Conservation (phyloP, 2,113 vertebrate species). For the Alethe castanea region DNA sequence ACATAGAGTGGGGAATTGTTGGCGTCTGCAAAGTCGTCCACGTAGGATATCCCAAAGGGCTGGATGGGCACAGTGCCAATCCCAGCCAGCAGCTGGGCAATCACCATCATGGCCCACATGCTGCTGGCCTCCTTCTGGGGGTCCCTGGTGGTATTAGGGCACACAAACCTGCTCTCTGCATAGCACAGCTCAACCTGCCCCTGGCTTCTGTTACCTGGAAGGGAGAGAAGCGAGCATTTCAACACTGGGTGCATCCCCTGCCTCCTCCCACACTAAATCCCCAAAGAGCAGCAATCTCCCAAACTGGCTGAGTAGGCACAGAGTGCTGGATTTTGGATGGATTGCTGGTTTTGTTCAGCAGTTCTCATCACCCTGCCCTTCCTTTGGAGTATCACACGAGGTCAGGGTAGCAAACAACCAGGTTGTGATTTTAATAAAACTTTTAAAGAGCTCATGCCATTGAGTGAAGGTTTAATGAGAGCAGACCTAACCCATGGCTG, state of each 20-base stretch:
- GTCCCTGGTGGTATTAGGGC: constrained; percentile 13
- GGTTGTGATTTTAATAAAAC: neutral
- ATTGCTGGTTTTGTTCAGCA: neutral
- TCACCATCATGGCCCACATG: constrained; percentile 89
- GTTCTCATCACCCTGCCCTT: neutral
- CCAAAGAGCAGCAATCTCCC: neutral
- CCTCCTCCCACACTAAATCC: neutral
- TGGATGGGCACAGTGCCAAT: constrained; percentile 94
- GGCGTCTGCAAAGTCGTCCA: constrained; percentile 89
- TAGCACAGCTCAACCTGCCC: constrained; percentile 65
- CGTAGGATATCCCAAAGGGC: constrained; percentile 94
- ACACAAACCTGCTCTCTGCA: constrained; percentile 25
- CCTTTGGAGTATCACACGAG: neutral
- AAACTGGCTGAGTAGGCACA: neutral
- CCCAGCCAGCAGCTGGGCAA: constrained; percentile 89
- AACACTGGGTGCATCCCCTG: neutral
- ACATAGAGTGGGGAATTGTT: constrained; percentile 91
- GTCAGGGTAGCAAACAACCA: neutral
- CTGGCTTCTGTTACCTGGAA: constrained; percentile 72
- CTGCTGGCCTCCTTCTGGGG: constrained; percentile 72
- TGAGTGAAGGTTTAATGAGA: neutral
- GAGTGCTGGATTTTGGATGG: neutral
- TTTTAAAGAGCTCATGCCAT: neutral
- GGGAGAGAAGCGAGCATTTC: neutral
- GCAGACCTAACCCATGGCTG: neutral